Conservation (phyloP, 2,113 vertebrate species). For the Sphyrna mokarran region DNA sequence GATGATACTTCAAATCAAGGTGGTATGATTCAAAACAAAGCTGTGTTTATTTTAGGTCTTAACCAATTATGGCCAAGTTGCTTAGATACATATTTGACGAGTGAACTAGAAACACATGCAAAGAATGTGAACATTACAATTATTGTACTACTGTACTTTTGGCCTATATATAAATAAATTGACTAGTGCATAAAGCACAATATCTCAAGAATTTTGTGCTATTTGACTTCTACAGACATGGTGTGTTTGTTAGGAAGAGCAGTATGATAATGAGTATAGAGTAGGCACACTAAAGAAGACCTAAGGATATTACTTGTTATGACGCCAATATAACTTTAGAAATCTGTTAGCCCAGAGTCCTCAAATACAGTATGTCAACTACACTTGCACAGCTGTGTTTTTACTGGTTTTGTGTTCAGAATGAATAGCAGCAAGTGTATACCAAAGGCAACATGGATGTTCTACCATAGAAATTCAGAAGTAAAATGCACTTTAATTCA, state of each 20-base stretch:
- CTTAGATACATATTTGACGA: not conserved
- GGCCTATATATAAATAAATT: not conserved
- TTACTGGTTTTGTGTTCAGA: slow-evolving; percentile 3
- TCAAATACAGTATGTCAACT: slow-evolving; percentile 10
- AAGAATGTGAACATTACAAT: slow-evolving; percentile 21
- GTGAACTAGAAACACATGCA: not conserved
- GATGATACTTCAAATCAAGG: not conserved
- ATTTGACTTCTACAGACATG: slow-evolving; percentile 23
- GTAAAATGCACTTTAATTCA: slow-evolving; percentile 38
- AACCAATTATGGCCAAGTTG: slow-evolving; percentile 6
- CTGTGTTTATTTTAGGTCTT: slow-evolving; percentile 12
- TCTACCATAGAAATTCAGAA: slow-evolving; percentile 37
- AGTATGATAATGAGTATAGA: slow-evolving; percentile 17
- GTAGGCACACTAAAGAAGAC: slow-evolving; percentile 3
- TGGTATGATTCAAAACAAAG: slow-evolving; percentile 27
- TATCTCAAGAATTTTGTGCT: slow-evolving; percentile 27
- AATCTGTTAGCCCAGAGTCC: slow-evolving; percentile 11
- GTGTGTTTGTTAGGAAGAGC: slow-evolving; percentile 24
- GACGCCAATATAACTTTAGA: slow-evolving; percentile 11
- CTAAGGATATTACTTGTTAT: slow-evolving; percentile 16
- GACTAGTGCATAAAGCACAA: slow-evolving; percentile 25
- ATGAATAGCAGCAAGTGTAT: slow-evolving; percentile 33
- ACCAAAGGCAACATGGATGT: slow-evolving; percentile 36
- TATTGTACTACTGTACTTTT: slow-evolving; percentile 28
- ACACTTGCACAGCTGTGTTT: slow-evolving; percentile 21